Base-by-base conservation (phyloP, 92 coral and sea anemone genomes). In the Muricea muricata region DNA sequence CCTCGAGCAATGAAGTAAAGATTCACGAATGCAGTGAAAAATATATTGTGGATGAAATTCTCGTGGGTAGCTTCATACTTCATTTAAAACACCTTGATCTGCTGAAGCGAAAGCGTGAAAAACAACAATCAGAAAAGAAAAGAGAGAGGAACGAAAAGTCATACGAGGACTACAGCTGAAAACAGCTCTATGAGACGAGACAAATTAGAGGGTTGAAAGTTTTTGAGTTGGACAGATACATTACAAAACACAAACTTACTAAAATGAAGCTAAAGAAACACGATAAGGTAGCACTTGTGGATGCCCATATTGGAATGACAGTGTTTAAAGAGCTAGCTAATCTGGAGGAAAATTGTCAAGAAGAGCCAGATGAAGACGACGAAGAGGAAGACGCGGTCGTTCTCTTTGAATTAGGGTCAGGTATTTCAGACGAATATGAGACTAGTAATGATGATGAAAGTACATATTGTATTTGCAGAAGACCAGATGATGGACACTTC, bases 251-350 rank as follows among this genome's bases (percentile, higher is more conserved):
- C 50, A 42, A 42, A 42, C 50, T 42, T 42, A 42, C 50, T 42
- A 42, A 7, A 42, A 42, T 84, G 87, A 84, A 84, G 65, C 65
- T 85, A 50, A 79, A 78, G 76, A 85, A 76, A 67, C 40, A 47
- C 34, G 89, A 85, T 42, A 85, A 89, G 81, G 85, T 86, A 37
- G 75, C 87, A 40, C 88, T 81, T 39, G 83, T 90, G 25, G 84
- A 86, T 45, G 74, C 84, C 33, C 93, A 90, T 77, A 75, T 86
- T 30, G 93, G 89, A 73, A 85, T 67, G 87, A 34, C 73, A 73
- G 47, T 12, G 34, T 87, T 42, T 45, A 37, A 87, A 17, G 78
- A 60, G 42, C 25, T 21, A 63, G n/a, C 67, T 58, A 20, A 7
- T 20, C 23, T 58, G 7, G 6, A 20, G 7, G 66, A 80, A n/a